These are phyloP conservation scores for Hypolimnas misippus DNA, from an alignment of 2,888 invertebrate species.

Conservation along the genomic window DNA sequence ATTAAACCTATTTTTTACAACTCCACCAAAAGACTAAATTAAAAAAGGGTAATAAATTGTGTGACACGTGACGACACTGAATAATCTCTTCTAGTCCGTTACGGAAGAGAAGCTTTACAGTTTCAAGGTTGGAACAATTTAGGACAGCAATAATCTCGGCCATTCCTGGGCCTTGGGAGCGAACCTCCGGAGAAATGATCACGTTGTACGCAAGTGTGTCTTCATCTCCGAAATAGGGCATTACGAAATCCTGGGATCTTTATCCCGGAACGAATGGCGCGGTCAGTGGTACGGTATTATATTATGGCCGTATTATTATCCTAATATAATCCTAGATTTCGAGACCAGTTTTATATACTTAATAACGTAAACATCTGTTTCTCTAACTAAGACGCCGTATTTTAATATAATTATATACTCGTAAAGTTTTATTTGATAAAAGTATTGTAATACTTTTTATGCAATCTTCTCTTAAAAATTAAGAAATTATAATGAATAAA, in stretches of 20 bases:
- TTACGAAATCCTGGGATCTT: not conserved
- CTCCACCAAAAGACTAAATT: too few species aligned
- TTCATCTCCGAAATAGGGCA: conserved; percentile 5
- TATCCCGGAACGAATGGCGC: not conserved
- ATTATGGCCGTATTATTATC: conserved; percentile 4
- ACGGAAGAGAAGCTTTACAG: not conserved
- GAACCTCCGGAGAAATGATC: conserved; percentile 5
- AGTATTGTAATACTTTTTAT: too few species aligned
- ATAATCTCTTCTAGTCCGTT: not conserved
- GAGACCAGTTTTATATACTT: not conserved
- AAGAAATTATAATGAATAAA: too few species aligned
- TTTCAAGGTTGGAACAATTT: conserved; percentile 19
- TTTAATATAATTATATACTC: not conserved
- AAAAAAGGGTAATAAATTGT: not conserved
- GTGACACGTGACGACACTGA: not conserved
- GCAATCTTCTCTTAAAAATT: too few species aligned
- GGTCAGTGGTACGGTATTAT: conserved; percentile 9
- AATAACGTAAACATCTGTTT: not conserved
- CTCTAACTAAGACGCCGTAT: not conserved
- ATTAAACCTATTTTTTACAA: too few species aligned
- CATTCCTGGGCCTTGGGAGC: not conserved
- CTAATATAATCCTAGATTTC: conserved; percentile 2
- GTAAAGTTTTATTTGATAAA: too few species aligned
- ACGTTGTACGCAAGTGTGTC: not conserved
- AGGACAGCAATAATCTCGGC: conserved; percentile 20